Evolutionary conservation across 1,140 invertebrate genomes (phyloP).

Genomic region (Formica selysi): DNA sequence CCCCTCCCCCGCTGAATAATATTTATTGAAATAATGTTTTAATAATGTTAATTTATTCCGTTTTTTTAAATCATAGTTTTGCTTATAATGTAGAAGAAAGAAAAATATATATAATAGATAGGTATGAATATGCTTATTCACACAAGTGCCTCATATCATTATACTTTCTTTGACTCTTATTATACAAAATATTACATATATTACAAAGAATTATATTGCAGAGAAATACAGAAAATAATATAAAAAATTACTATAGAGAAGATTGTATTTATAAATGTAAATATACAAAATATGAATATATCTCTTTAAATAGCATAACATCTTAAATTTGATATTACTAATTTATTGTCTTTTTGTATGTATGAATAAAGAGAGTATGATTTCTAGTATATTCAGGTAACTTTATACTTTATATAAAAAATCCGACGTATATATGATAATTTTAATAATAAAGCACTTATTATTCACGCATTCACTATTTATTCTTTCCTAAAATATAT

Average conservation of each 20-base stretch:
- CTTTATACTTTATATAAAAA: conserved; percentile 43
- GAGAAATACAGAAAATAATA: background rate
- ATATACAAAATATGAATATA: conserved; percentile 53
- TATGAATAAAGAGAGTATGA: conserved; percentile 13
- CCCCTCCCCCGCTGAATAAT: too few relatives aligned
- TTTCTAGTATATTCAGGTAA: conserved; percentile 50
- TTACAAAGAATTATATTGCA: background rate
- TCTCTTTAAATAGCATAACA: conserved; percentile 52
- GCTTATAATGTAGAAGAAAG: too few relatives aligned
- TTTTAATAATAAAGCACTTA: conserved; percentile 22
- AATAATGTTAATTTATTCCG: too few relatives aligned
- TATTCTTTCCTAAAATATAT: conserved; percentile 1
- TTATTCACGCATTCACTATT: conserved; percentile 4
- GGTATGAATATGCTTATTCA: too few relatives aligned
- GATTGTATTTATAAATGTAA: conserved; percentile 49
- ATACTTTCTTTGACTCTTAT: too few relatives aligned
- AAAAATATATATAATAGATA: too few relatives aligned
- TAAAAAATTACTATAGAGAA: background rate
- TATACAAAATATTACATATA: too few relatives aligned
- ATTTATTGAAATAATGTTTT: too few relatives aligned
- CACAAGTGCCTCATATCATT: too few relatives aligned
- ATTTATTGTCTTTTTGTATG: conserved; percentile 37
- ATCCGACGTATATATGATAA: background rate
- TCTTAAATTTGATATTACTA: conserved; percentile 15
- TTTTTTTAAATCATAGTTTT: too few relatives aligned